These are phyloP conservation scores for Rhimphoctona megacephalus DNA, from an alignment of 2,888 invertebrate genomes.

Conservation along the genomic window DNA sequence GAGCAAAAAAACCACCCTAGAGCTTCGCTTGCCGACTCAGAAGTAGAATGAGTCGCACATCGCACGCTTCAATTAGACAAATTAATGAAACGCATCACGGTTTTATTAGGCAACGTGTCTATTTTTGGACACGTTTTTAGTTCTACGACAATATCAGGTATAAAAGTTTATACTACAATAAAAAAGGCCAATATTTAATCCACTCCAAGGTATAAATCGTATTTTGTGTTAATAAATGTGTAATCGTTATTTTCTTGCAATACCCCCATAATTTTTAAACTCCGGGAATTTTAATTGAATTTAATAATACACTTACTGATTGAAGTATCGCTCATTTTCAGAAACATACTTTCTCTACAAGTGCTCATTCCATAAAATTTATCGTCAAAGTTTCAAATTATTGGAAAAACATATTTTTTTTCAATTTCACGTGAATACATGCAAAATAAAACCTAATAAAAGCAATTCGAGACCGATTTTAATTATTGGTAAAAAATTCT, in stretches of 20 bases:
- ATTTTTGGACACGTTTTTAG: conserved; percentile 3
- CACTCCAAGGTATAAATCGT: not conserved
- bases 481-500: not conserved
- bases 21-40: conserved; percentile 61
- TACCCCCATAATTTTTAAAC: too few species aligned
- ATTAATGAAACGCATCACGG: conserved; percentile 75
- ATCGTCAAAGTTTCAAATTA: not conserved
- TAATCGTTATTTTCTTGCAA: too few species aligned
- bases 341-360: too few species aligned
- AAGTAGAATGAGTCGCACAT: conserved; percentile 57
- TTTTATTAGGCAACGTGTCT: not conserved
- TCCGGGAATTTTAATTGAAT: too few species aligned
- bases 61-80: conserved; percentile 80
- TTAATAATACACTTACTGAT: too few species aligned
- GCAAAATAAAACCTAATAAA: not conserved
- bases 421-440: too few species aligned
- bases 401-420: not conserved
- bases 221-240: not conserved
- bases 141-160: not conserved
- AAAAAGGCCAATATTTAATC: not conserved
- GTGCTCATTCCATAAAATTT: not conserved
- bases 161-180: not conserved
- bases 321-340: too few species aligned
- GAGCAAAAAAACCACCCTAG: conserved; percentile 48
- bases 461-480: not conserved